Conservation (phyloP, 2,888 invertebrate genomes). For the Athalia cordata region DNA sequence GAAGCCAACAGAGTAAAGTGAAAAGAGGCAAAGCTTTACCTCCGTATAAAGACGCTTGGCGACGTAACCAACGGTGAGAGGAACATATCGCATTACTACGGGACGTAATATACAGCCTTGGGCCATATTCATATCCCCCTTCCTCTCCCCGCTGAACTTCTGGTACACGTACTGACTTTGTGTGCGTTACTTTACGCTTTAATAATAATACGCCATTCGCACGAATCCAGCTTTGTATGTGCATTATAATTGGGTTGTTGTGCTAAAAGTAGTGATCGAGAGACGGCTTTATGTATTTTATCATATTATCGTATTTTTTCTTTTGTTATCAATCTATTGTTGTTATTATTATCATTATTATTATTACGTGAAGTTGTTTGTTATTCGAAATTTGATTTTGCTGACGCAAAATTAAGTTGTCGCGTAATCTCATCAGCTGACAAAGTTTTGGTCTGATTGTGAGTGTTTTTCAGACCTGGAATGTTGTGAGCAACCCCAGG, state of each 20-base stretch:
- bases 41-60: conserved; percentile 14
- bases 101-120: conserved; percentile 63
- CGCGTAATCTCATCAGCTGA: background rate
- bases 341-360: too few relatives aligned
- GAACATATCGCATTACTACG: conserved; percentile 58
- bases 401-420: too few relatives aligned
- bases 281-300: background rate
- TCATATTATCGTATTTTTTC: background rate
- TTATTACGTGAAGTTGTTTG: too few relatives aligned
- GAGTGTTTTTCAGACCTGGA: conserved; percentile 12
- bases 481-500: conserved; percentile 7
- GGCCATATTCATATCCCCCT: conserved; percentile 62
- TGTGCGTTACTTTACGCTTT: background rate
- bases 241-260: too few relatives aligned
- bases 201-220: background rate
- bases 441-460: background rate
- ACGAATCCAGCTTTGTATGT: too few relatives aligned
- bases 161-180: background rate
- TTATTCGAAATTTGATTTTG: too few relatives aligned
- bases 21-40: conserved; percentile 21
- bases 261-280: too few relatives aligned
- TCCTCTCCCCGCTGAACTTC: conserved; percentile 49
- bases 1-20: too few relatives aligned
- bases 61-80: conserved; percentile 16
- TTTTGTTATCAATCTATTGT: too few relatives aligned